Evolutionary conservation across 1,140 invertebrate species (phyloP), one percentile per base, ranked within the genome.

Genomic region (Camponotus pennsylvanicus): DNA sequence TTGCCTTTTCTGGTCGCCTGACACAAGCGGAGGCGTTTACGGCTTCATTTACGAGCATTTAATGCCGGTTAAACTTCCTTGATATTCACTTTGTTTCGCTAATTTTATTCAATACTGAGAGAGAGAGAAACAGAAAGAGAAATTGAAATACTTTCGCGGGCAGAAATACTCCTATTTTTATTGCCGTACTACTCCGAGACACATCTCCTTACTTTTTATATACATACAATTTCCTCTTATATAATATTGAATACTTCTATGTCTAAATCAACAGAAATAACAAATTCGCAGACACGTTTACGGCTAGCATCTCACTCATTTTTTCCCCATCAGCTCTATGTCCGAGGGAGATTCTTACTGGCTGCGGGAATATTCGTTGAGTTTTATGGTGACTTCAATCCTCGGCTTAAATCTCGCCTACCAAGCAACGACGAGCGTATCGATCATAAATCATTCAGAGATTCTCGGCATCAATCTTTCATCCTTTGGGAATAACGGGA

Each of bases 391-490:
- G 78, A 59, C 66, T 71, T 82, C 66, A 82, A 71, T 71, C 78
- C 37, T 37, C 52, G 79, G 21, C 79, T 82, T 82, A 71, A 82
- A 82, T 59, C 67, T 6, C 27, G 3, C 18, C 52, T 13, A 27
- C n/a, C 63, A 45, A 82, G 79, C 37, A 21, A 49, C 27, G 78
- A 40, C 45, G 21, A 21, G 45, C 66, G 21, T 55, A 80, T 80
- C 77, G 18, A 32, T 32, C 77, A 61, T 83, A 69, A 83, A 49
- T 83, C 79, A 83, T 37, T 55, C 40, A 34, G 79, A 83, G 73
- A 83, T 61, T 59, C 55, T 37, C 49, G n/a, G 49, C 15, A 21
- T 80, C 78, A 69, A 27, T 37, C 37, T 73, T 21, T 82, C 52
- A 61, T 45, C 27, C 55, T 49, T 61, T n/a, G 64, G 40, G 55